A percentile compares a stretch with the other conserved stretches of the same genome.
These are phyloP conservation scores for Betta splendens DNA, from an alignment of 2,797 vertebrate genomes.

Conservation along the genomic window DNA sequence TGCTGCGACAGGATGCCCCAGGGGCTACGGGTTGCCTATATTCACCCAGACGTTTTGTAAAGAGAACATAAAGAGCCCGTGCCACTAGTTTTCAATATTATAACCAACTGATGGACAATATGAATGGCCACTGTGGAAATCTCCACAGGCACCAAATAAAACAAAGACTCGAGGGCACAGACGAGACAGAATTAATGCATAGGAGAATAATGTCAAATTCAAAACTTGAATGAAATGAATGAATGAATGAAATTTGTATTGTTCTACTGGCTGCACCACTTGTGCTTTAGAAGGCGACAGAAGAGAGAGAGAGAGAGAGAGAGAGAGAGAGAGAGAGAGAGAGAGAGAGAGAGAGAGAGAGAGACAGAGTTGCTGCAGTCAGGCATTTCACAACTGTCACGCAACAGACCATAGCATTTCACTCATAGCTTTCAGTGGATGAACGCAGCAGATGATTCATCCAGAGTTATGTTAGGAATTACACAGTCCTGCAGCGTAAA, in stretches of 20 bases:
- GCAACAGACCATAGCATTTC: constrained; percentile 2
- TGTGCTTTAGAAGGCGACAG: too few relatives aligned
- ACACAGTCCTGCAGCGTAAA: neutral
- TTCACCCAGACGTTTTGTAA: constrained; percentile 36
- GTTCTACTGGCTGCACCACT: too few relatives aligned
- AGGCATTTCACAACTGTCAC: too few relatives aligned
- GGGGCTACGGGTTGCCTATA: constrained; percentile 37
- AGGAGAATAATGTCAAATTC: constrained; percentile 1
- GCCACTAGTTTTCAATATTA: constrained; percentile 68
- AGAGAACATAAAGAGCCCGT: constrained; percentile 50
- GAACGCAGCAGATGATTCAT: constrained; percentile 10
- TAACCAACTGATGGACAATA: constrained; percentile 51
- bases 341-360: neutral
- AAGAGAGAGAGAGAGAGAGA: too few relatives aligned
- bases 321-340: too few relatives aligned
- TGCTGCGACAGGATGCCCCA: constrained; percentile 62
- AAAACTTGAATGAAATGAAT: too few relatives aligned
- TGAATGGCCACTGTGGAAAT: constrained; percentile 60
- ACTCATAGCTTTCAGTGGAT: neutral
- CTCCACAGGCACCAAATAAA: constrained; percentile 51
- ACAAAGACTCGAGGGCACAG: constrained; percentile 48
- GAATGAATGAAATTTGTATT: too few relatives aligned
- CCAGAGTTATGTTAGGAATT: neutral
- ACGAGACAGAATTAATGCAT: constrained; percentile 24
- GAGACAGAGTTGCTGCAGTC: too few relatives aligned